Conservation (phyloP, 2,888 invertebrate genomes). For the Eucera pruinosa region DNA sequence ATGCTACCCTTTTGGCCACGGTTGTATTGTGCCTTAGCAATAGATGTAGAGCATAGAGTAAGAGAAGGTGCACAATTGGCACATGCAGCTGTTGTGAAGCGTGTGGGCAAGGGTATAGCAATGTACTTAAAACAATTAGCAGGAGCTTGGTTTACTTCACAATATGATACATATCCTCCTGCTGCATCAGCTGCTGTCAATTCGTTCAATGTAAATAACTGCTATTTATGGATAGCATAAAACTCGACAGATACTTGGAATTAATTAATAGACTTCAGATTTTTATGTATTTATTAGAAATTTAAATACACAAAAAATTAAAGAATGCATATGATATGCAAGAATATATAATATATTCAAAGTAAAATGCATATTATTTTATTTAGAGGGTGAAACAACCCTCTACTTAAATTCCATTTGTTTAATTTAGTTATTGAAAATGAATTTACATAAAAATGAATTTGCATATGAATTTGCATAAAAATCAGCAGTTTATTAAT, state of each 20-base stretch:
- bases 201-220: constrained; percentile 86
- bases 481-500: no score
- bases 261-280: no score
- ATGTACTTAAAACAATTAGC: constrained; percentile 91
- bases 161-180: constrained; percentile 94
- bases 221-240: neutral
- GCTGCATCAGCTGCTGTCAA: constrained; percentile 90
- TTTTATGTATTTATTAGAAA: no score
- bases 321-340: no score
- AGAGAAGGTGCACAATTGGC: constrained; percentile 91
- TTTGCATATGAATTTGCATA: neutral
- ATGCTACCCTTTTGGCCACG: constrained; percentile 94
- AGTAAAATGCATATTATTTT: no score
- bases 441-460: no score
- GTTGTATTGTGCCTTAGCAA: constrained; percentile 90
- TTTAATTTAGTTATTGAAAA: no score
- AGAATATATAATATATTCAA: no score
- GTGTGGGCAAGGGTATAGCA: constrained; percentile 91
- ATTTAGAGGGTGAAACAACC: no score
- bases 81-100: constrained; percentile 88
- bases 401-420: no score
- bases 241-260: no score
- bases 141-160: constrained; percentile 94
- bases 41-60: constrained; percentile 93
- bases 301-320: no score